Conservation (phyloP, 2,113 vertebrate species). For the Petrocephalus microphthalmus region DNA sequence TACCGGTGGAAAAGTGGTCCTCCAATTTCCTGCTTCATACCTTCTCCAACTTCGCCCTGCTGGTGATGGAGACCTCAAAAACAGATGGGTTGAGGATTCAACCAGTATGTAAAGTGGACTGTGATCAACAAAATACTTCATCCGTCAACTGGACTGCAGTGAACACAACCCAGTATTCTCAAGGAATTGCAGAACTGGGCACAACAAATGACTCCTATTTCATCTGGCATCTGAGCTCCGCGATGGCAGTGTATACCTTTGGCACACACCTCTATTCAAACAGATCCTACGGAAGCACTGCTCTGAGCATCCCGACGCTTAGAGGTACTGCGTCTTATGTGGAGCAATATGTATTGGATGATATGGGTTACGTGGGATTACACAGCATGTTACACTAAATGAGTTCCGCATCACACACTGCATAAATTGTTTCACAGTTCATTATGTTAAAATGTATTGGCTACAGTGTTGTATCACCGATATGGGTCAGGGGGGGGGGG, state of each 20-base stretch:
- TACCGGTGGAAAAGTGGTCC: conserved; percentile 34
- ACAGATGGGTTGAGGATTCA: background rate
- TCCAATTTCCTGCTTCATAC: conserved; percentile 39
- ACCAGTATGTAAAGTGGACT: background rate
- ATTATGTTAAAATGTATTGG: background rate
- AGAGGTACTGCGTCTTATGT: conserved; percentile 43
- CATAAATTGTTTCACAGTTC: background rate
- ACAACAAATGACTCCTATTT: fast-evolving
- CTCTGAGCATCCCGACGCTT: conserved; percentile 35
- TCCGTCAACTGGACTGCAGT: background rate
- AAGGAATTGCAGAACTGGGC: fast-evolving
- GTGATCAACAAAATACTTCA: background rate
- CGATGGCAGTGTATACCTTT: conserved; percentile 47
- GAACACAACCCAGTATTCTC: conserved; percentile 22
- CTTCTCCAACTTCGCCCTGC: background rate
- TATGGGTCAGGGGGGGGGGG: background rate
- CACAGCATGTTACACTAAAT: background rate
- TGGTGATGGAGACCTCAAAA: conserved; percentile 34
- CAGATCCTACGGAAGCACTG: conserved; percentile 42
- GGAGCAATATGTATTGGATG: background rate
- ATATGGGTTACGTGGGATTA: background rate
- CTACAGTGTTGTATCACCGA: background rate
- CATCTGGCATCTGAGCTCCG: conserved; percentile 49
- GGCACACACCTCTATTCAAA: fast-evolving
- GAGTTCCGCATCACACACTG: background rate